phyloP scores from a whole-genome alignment of 2,113 vertebrate species.

The Sylvilagus bachmani region DNA sequence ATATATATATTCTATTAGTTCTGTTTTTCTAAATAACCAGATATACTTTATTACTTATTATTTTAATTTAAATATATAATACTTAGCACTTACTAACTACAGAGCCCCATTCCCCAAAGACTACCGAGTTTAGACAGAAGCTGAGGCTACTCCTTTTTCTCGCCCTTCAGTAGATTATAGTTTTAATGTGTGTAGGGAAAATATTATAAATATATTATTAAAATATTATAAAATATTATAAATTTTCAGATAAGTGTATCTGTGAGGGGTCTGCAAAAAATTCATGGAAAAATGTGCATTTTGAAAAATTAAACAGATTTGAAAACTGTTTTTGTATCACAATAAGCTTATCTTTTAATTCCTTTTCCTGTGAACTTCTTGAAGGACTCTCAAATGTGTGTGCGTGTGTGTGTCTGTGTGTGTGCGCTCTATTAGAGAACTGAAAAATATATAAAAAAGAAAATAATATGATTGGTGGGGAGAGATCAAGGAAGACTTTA shows the following conservation, averaged over 20 bases:
- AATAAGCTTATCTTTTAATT: no score
- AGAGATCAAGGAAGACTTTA: neutral
- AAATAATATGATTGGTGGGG: neutral
- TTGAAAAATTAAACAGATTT: no score
- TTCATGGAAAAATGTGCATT: no score
- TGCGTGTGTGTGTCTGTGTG: no score
- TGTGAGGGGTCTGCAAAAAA: no score
- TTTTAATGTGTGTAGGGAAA: neutral
- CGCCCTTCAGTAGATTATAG: neutral
- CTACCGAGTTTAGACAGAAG: neutral
- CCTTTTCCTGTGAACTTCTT: no score
- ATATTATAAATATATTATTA: neutral
- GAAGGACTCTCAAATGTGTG: no score
- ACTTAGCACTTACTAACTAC: neutral
- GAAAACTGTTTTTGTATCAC: no score
- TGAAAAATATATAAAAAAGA: neutral
- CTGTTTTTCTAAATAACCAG: neutral
- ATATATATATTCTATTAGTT: neutral
- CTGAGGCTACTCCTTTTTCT: neutral
- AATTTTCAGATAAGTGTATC: neutral
- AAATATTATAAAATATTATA: neutral
- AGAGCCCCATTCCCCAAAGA: neutral
- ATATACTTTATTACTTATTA: neutral
- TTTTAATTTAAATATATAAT: constrained; percentile 27
- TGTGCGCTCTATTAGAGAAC: neutral